Percentiles rank a stretch among this genome's conserved stretches.
Evolutionary conservation across 35 echinoderm and acorn worm genomes (phyloP).

Genomic region (Heliocidaris tuberculata): DNA sequence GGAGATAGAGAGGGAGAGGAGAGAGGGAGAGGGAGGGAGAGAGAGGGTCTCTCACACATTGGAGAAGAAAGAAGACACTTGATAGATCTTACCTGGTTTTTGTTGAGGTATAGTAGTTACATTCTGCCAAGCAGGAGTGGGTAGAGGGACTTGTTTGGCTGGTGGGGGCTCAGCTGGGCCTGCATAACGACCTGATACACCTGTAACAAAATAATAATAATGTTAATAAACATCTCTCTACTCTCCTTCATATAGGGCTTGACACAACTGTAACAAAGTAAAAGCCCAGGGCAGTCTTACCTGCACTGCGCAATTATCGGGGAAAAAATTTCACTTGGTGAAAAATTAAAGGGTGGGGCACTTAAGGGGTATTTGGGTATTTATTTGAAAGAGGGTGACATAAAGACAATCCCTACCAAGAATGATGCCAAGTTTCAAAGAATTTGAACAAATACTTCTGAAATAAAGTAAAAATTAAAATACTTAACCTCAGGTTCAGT

Average conservation of each 20-base stretch:
- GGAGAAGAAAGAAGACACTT: background rate
- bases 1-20: background rate
- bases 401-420: too few species aligned
- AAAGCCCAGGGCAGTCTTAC: too few species aligned
- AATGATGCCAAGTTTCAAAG: too few species aligned
- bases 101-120: constrained; percentile 23
- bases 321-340: too few species aligned
- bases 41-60: too few species aligned
- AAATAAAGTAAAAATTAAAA: too few species aligned
- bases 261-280: background rate
- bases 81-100: background rate
- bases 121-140: background rate
- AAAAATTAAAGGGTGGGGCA: too few species aligned
- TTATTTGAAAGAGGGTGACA: too few species aligned
- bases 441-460: too few species aligned
- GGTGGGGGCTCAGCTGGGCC: background rate
- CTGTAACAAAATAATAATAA: background rate
- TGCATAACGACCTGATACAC: background rate
- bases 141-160: background rate
- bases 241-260: background rate
- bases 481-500: too few species aligned
- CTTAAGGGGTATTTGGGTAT: too few species aligned
- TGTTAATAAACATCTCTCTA: background rate
- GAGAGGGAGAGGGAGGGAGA: background rate
- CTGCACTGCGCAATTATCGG: too few species aligned